These are phyloP conservation scores for Ophraella communa DNA, from an alignment of 2,888 invertebrate species.

Conservation along the genomic window DNA sequence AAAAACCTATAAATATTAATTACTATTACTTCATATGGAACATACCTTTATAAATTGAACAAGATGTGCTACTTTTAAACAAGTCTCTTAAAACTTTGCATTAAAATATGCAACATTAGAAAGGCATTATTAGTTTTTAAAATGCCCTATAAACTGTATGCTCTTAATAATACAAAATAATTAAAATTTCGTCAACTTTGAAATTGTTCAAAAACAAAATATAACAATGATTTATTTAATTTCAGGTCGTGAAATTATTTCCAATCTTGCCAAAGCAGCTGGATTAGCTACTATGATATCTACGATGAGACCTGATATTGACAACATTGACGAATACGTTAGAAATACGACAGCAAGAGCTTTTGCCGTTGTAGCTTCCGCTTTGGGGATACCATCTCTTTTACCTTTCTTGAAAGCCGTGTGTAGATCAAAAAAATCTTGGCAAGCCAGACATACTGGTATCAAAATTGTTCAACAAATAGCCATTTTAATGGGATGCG, in stretches of 20 bases:
- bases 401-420: slow-evolving; percentile 98
- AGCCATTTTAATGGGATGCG: slow-evolving; percentile 99
- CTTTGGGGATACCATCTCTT: slow-evolving; percentile 95
- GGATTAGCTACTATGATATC: slow-evolving; percentile 99
- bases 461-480: slow-evolving; percentile 99
- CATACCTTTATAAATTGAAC: too few species aligned
- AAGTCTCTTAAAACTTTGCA: too few species aligned
- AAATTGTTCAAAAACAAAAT: too few species aligned
- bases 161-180: too few species aligned
- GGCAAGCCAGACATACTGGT: slow-evolving; percentile 98
- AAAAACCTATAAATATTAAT: too few species aligned
- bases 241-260: slow-evolving; percentile 89
- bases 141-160: too few species aligned
- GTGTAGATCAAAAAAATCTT: slow-evolving; percentile 98
- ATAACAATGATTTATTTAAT: not conserved
- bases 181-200: too few species aligned
- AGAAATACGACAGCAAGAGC: slow-evolving; percentile 99
- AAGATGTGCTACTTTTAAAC: too few species aligned
- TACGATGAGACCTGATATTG: slow-evolving; percentile 99
- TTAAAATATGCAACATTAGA: too few species aligned
- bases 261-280: slow-evolving; percentile 98
- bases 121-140: too few species aligned
- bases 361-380: slow-evolving; percentile 99
- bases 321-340: slow-evolving; percentile 99
- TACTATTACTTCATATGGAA: too few species aligned